phyloP scores from a whole-genome alignment of 2,113 vertebrate species.

The Oreochromis aureus region DNA sequence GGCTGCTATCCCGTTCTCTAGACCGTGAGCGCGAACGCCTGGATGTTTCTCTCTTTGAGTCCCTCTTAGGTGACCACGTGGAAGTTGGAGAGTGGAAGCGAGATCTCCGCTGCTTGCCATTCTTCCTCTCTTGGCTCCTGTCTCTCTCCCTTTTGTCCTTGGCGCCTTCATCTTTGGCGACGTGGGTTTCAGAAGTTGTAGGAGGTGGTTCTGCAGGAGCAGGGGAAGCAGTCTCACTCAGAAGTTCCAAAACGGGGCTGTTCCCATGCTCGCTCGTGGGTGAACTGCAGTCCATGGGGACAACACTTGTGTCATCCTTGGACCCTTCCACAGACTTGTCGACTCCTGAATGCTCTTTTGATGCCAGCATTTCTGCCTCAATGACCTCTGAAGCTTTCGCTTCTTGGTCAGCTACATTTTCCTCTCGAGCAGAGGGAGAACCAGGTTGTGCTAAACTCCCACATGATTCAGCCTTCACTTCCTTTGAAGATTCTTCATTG shows the following conservation, averaged over 20 bases:
- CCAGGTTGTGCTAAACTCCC: neutral
- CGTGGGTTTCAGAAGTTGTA: neutral
- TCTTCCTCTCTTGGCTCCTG: slow-evolving; percentile 54
- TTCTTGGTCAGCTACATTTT: neutral
- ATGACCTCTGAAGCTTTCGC: neutral
- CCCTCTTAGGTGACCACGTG: slow-evolving; percentile 88
- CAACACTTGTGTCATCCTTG: slow-evolving; percentile 80
- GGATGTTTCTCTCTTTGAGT: slow-evolving; percentile 68
- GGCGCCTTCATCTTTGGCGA: neutral
- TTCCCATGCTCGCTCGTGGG: slow-evolving; percentile 78
- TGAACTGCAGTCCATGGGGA: slow-evolving; percentile 91
- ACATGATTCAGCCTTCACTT: neutral
- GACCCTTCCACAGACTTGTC: slow-evolving; percentile 32
- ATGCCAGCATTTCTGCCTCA: neutral
- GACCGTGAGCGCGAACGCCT: slow-evolving; percentile 74
- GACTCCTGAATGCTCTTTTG: neutral
- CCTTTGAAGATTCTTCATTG: neutral
- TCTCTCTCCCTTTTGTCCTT: slow-evolving; percentile 25
- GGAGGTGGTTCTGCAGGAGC: neutral
- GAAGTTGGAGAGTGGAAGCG: slow-evolving; percentile 93
- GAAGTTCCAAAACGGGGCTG: slow-evolving; percentile 23
- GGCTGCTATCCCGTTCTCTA: slow-evolving; percentile 59
- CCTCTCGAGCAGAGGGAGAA: neutral
- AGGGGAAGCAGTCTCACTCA: neutral
- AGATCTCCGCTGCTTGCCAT: slow-evolving; percentile 72